Base-by-base conservation (phyloP, 2,888 invertebrate genomes). In the Drosophila stalkeri region DNA sequence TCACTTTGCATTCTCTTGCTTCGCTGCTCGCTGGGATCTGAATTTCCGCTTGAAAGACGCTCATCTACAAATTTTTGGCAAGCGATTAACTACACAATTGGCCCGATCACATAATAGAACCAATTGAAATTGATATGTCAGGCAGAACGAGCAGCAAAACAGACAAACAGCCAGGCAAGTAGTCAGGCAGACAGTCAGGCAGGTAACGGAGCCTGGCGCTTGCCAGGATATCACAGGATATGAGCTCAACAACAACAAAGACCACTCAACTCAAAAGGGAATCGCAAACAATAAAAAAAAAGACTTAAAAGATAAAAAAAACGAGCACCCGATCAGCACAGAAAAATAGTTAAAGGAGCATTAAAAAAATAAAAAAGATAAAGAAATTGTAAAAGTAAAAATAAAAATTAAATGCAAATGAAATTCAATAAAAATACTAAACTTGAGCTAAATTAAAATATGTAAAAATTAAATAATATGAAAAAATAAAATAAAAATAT, bases 201-300 rank as follows among this genome's bases (percentile, higher is more conserved):
- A 65, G 63, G 74, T 52, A 75, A 81, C 75, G 71, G 72, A 76
- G 75, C 72, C 83, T 71, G 78, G 83, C 77, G 81, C 78, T 86
- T 63, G 81, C 66, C 66, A 63, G 67, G 71, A 73, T 81, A 80
- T 68, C 65, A 41, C 61, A 56, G 67, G 74, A 81, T 66, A 69
- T 64, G 61, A 39, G 33, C 23, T n/a, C 39, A 41, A 49, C 61
- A 60, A 20, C 54, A 46, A 46, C 55, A 62, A 65, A 33, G 31
- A 46, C 47, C 39, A 64, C 47, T 79, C 67, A 62, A 51, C 60
- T n/a, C 52, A 18, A 44, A 46, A 14, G 46, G 47, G 37, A 72
- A 51, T 18, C 43, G 33, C 56, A 49, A 64, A 64, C 61, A 75
- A 67, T 35, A 49, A 46, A 63, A 59, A 37, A 64, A 20, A 9